Conservation (phyloP, 2,888 invertebrate species). For the Macrosoma leucophasiata region DNA sequence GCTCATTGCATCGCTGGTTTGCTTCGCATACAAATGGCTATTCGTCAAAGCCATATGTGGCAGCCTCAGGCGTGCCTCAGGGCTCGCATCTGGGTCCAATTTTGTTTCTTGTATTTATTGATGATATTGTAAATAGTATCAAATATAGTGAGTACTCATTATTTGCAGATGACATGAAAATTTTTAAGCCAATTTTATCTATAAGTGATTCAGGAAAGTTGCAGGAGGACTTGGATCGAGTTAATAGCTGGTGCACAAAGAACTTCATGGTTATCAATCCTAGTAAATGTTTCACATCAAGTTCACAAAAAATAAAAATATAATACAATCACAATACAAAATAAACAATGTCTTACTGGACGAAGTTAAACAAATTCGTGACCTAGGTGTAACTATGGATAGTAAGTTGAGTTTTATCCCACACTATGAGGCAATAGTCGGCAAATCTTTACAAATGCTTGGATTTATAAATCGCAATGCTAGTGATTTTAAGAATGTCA, state of each 20-base stretch:
- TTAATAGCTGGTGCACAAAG: conserved; percentile 13
- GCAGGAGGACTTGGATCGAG: conserved; percentile 19
- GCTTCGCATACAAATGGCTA: conserved; percentile 20
- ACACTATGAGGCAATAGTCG: no score
- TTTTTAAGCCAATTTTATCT: conserved; percentile 9
- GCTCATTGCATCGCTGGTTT: conserved; percentile 19
- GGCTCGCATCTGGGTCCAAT: conserved; percentile 22
- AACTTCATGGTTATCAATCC: conserved; percentile 16
- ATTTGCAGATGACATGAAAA: conserved; percentile 21
- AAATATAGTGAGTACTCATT: conserved; percentile 11
- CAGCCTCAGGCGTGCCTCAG: conserved; percentile 22
- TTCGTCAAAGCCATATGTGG: conserved; percentile 10
- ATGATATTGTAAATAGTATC: conserved; percentile 21
- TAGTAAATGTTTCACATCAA: conserved; percentile 17
- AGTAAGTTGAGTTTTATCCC: no score
- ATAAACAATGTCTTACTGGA: not conserved
- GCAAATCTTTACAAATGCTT: no score
- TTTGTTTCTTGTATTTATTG: conserved; percentile 20
- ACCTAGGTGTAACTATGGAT: no score
- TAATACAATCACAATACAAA: not conserved
- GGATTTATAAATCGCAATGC: no score
- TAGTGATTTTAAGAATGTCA: no score
- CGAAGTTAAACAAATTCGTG: no score
- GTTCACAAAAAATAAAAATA: conserved; percentile 17
- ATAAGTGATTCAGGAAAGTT: conserved; percentile 9